phyloP scores from a whole-genome alignment of 2,113 vertebrate genomes.

The Rattus norvegicus region GRCr8 NC_086024.1:82479501-82480000 shows the following conservation, averaged over 20 bases:
- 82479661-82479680: constrained; percentile 39
- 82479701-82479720: neutral
- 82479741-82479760: constrained; percentile 36
- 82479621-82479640: neutral
- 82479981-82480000: neutral
- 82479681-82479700: constrained; percentile 26
- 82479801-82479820: constrained; percentile 27
- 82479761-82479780: constrained; percentile 55
- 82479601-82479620: neutral
- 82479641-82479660: neutral
- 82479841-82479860: neutral
- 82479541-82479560: neutral
- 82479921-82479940: no score
- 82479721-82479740: constrained; percentile 19
- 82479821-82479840: neutral
- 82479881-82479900: neutral
- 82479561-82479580: neutral
- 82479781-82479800: neutral
- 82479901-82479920: no score
- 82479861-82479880: constrained; percentile 25
- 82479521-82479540: neutral
- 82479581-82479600: neutral
- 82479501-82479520: neutral
- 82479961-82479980: no score
- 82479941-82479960: no score